Percentiles rank a stretch among this genome's conserved stretches.
phyloP scores from a whole-genome alignment of 2,797 vertebrate genomes.

The Adrianichthys oophorus region DNA sequence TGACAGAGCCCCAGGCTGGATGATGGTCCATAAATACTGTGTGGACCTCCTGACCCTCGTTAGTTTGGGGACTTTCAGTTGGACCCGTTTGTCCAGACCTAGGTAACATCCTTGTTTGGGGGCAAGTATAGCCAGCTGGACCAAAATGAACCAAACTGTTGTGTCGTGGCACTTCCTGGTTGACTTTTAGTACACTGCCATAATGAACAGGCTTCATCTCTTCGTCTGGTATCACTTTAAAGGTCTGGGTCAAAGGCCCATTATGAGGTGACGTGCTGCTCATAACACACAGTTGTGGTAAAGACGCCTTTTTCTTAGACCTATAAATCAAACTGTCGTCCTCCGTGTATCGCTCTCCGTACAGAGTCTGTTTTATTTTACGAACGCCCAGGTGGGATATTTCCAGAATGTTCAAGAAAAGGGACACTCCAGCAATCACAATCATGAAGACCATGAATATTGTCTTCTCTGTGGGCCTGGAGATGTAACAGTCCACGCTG shows the following conservation, averaged over 20 bases:
- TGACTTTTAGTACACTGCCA: conserved; percentile 53
- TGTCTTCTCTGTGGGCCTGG: conserved; percentile 92
- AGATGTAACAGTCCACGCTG: conserved; percentile 94
- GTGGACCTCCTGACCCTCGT: conserved; percentile 29
- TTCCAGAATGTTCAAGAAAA: conserved; percentile 91
- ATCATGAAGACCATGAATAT: conserved; percentile 97
- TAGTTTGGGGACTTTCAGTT: conserved; percentile 36
- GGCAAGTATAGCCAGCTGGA: conserved; percentile 52
- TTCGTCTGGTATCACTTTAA: conserved; percentile 71
- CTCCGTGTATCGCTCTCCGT: conserved; percentile 60
- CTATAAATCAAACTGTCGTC: conserved; percentile 73
- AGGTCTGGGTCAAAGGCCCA: conserved; percentile 72
- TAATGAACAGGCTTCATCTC: conserved; percentile 65
- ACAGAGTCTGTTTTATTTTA: conserved; percentile 85
- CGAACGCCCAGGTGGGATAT: conserved; percentile 88
- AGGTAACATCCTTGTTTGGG: conserved; percentile 50
- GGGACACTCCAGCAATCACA: conserved; percentile 86
- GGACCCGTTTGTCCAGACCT: conserved; percentile 47
- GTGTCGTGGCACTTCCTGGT: conserved; percentile 49
- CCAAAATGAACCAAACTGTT: conserved; percentile 59
- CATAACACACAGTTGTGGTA: conserved; percentile 73
- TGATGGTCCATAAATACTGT: conserved; percentile 33
- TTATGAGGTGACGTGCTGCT: conserved; percentile 74
- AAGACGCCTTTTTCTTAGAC: conserved; percentile 74
- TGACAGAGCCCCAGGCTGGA: conserved; percentile 42